Base-by-base conservation (phyloP, 2,888 invertebrate species). In the Diadromus collaris region DNA sequence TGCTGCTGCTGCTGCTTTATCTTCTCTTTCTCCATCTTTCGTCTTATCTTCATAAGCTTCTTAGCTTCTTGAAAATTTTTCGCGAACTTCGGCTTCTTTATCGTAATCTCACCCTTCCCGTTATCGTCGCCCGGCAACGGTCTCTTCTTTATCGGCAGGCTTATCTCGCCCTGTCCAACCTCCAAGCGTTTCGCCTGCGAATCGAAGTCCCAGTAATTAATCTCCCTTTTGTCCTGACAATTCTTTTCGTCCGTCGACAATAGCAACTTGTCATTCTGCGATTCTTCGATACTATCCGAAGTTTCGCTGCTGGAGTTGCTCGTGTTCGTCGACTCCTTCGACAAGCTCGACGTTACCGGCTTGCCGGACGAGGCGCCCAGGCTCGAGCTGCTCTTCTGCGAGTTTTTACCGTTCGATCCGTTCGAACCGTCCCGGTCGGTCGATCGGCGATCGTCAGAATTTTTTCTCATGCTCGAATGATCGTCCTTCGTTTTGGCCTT, bases 341-440 rank as follows among this genome's bases (percentile, higher is more conserved):
- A 91, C 81, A 92, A 91, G 56, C 91, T 92, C 34, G 93, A 91
- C 54, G 90, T 91, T 67, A 92, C 32, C 74, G 75, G 86, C 44
- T 81, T 85, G 4, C 85, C 81, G 56, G 84, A 92, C 10, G 82
- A 92, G n/a, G 92, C 91, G 85, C 92, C 92, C 0, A 92, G 91
- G 86, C 91, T 90, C 65, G 89, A 89, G 76, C 89, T 85, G 88
- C 93, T 92, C 80, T 91, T 86, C 21, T 89, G 89, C 21, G 90
- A 91, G 61, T 90, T 90, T 80, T 89, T 90, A 46, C 92, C 91
- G 27, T 91, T 91, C 44, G 91, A 91, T 46, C 95, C 96, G 88
- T 96, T 96, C 83, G 95, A 96, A 0, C 96, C 96, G 90, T 97
- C 96, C 79, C 95, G 92, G 84, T 95, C 96, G 0, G 95, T 95